Evolutionary conservation across 2,888 invertebrate species (phyloP), one percentile per base, ranked within the genome.

Genomic region (Sepiola atlantica): DNA sequence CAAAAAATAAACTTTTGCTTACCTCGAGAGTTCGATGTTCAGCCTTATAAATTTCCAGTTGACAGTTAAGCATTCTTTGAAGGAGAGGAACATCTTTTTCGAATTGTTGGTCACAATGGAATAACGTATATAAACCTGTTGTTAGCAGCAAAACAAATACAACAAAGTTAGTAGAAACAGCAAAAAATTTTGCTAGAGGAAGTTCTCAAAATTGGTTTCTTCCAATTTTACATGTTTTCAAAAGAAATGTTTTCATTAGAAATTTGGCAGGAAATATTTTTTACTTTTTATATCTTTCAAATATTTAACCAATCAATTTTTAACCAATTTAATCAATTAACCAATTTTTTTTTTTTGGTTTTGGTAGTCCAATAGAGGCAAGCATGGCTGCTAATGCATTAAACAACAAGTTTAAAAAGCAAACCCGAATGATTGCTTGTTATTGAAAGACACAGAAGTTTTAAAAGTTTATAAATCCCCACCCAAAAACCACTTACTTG

Each of bases 1-100:
- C 8, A 45, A 4, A 45, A 45, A 45, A 4, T 45, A 92, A 24
- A 24, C 18, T n/a, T n/a, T n/a, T 14, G 32, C 90, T 61, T 94
- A 97, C 97, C 96, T 96, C 96, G 95, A 98, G 97, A 93, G 98
- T 98, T 54, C 97, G 97, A 96, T 98, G 98, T 97, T 98, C 98
- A 35, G 97, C 97, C 28, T 98, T 98, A 96, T 98, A 98, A 8
- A 98, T 97, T 35, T 97, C 97, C 93, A 98, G 97, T 94, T 98
- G 98, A 93, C 98, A 97, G 8, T 97, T 97, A 98, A 98, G 98
- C 95, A 98, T 97, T 55, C 97, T 97, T 95, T 98, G 98, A 94
- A 98, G 97, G 96, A 98, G 98, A 90, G 98, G 98, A 98, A 97
- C 94, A 92, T 95, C 96, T n/a, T 95, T 95, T 35, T 95, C 96